Evolutionary conservation across 2,888 invertebrate species (phyloP).

Genomic region (Phlogophora meticulosa): DNA sequence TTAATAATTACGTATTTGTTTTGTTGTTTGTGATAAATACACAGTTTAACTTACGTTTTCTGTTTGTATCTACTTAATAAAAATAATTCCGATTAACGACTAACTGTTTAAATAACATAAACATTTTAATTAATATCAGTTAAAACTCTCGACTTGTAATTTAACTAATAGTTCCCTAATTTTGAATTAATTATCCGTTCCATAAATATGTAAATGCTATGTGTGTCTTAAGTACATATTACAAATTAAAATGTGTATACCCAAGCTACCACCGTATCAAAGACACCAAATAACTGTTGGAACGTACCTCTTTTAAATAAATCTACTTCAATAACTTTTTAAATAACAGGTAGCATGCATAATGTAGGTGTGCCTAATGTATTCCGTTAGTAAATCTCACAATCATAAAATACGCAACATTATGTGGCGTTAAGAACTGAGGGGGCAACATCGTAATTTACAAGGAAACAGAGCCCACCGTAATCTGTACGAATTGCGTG

Average conservation of each 20-base stretch:
- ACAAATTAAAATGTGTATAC: slow-evolving; percentile 39
- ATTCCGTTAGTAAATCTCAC: slow-evolving; percentile 60
- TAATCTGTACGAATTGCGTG: slow-evolving; percentile 81
- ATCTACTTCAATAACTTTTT: slow-evolving; percentile 53
- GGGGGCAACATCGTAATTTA: slow-evolving; percentile 67
- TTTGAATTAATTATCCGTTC: slow-evolving; percentile 22
- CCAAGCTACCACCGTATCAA: slow-evolving; percentile 1
- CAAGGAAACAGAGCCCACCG: slow-evolving; percentile 66
- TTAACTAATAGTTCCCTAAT: slow-evolving; percentile 24
- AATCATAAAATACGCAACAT: slow-evolving; percentile 62
- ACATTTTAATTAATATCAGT: slow-evolving; percentile 21
- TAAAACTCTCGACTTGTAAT: slow-evolving; percentile 11
- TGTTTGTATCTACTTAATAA: slow-evolving; percentile 13
- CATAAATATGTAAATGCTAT: slow-evolving; percentile 46
- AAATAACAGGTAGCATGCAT: slow-evolving; percentile 58
- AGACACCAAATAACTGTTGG: slow-evolving; percentile 38
- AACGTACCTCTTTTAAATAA: slow-evolving; percentile 47
- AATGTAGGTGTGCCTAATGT: slow-evolving; percentile 55
- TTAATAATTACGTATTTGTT: background rate
- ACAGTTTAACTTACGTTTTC: background rate
- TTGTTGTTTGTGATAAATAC: slow-evolving; percentile 5
- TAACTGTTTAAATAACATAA: slow-evolving; percentile 6
- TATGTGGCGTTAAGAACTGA: slow-evolving; percentile 52
- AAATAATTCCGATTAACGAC: slow-evolving; percentile 11
- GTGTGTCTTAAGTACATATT: slow-evolving; percentile 25